Conservation (phyloP, 2,113 vertebrate genomes). For the Jaculus jaculus region DNA sequence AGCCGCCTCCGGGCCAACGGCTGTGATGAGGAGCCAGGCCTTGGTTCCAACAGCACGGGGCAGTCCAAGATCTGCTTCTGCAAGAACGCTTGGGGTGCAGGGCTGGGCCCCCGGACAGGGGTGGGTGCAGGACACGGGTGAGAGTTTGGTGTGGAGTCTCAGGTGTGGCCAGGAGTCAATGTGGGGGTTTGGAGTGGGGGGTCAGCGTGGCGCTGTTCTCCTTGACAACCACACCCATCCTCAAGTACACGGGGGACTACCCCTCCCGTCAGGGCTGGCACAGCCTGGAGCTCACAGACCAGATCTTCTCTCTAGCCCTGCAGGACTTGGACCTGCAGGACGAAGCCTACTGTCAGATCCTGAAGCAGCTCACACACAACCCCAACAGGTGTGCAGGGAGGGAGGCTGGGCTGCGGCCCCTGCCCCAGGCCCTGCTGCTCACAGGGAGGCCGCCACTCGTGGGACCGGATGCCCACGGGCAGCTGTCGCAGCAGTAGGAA, state of each 20-base stretch:
- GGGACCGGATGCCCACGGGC: not conserved
- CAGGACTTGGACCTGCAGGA: constrained; percentile 88
- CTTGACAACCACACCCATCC: constrained; percentile 90
- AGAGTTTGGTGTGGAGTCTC: not conserved
- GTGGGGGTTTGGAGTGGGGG: not conserved
- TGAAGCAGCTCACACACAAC: constrained; percentile 96
- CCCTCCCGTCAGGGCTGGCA: constrained; percentile 91
- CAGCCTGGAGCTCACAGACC: constrained; percentile 91
- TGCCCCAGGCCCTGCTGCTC: not conserved
- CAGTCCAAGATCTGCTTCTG: accelerated
- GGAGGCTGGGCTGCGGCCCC: not conserved
- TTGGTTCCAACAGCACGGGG: accelerated
- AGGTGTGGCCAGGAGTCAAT: not conserved
- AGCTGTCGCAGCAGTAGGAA: not conserved
- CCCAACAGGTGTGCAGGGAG: constrained; percentile 87
- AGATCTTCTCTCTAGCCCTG: constrained; percentile 91
- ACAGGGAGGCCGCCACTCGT: not conserved
- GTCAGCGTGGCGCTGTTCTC: constrained; percentile 13
- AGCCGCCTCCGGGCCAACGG: accelerated
- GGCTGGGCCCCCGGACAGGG: too few species aligned
- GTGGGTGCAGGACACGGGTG: too few species aligned
- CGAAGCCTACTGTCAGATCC: constrained; percentile 97
- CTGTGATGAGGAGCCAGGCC: accelerated
- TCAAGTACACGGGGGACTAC: constrained; percentile 98
- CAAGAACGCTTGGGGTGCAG: too few species aligned